Base-by-base conservation (phyloP, 2,888 invertebrate species). In the Archips xylosteana region DNA sequence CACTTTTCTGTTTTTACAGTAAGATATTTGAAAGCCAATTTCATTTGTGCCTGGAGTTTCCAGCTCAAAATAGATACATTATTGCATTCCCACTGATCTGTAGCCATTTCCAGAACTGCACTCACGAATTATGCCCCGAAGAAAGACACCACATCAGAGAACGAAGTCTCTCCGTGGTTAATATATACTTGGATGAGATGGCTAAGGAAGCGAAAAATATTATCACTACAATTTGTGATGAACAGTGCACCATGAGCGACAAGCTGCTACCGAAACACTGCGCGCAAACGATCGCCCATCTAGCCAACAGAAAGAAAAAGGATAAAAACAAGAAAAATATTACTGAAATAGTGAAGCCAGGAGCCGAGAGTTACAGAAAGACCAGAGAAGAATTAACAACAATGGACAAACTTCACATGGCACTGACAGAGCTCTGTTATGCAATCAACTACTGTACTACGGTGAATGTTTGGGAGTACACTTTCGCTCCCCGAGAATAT, bases 341-440 rank as follows among this genome's bases (percentile, higher is more conserved):
- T 10, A 96, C 96, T 69, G 98, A 98, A 88, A 96, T 97, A 80
- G 96, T 97, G 78, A 97, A 98, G 83, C 99, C 99, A 0, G 99
- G 99, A 3, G 96, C 97, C 77, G 99, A 99, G 88, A 99, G 99
- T 87, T 98, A 98, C 82, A 95, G 99, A 63, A 98, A 99, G 91
- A 99, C 99, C 0, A 95, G 99, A 70, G 99, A 99, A 89, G 98
- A 99, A 83, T 95, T 99, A 73, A 99, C 99, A 3, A 98, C 99
- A 82, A 99, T 99, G 99, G 99, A 99, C 87, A 99, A 99, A 90
- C 94, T 99, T 71, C 99, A 99, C 87, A 99, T 99, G 99, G 99
- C 99, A 0, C 91, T 99, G 70, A 99, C 99, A 2, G 99, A 99
- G 91, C 95, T 99, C 2, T 99, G 99, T 88, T 99, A 96, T 89